A percentile compares a stretch with the other conserved stretches of the same genome.
phyloP scores from a whole-genome alignment of 2,113 vertebrate genomes.

The Protobothrops flavoviridis region DNA sequence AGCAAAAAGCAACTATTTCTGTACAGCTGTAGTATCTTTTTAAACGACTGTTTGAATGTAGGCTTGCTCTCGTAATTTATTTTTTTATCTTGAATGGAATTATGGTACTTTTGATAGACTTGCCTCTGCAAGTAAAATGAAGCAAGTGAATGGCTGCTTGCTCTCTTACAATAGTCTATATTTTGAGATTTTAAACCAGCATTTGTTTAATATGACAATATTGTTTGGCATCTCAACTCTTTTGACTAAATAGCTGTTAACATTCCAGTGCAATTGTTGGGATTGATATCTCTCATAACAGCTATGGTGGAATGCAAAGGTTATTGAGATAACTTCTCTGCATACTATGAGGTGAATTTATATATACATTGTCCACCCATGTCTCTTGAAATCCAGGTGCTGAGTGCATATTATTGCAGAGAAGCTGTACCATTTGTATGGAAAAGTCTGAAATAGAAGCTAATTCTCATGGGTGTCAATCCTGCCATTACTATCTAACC shows the following conservation, averaged over 20 bases:
- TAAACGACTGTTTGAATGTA: background rate
- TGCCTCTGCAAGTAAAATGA: background rate
- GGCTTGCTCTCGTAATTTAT: background rate
- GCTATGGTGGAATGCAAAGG: background rate
- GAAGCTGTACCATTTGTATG: background rate
- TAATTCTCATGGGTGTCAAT: too few relatives aligned
- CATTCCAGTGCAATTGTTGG: background rate
- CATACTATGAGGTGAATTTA: background rate
- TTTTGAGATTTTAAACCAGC: background rate
- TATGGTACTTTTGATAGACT: conserved; percentile 8
- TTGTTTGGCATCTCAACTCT: background rate
- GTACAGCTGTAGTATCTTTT: background rate
- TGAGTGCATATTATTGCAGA: background rate
- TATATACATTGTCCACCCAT: background rate
- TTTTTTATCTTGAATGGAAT: background rate
- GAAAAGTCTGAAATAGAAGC: background rate
- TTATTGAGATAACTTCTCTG: background rate
- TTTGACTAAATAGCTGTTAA: background rate
- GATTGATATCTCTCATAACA: background rate
- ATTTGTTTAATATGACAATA: background rate
- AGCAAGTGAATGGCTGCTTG: background rate
- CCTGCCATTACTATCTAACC: too few relatives aligned
- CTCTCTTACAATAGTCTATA: background rate
- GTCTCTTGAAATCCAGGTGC: background rate
- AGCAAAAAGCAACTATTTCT: background rate